A percentile compares a stretch with the other conserved stretches of the same genome.
Conservation (phyloP, 2,113 vertebrate species). For the Pelodiscus sinensis region DNA sequence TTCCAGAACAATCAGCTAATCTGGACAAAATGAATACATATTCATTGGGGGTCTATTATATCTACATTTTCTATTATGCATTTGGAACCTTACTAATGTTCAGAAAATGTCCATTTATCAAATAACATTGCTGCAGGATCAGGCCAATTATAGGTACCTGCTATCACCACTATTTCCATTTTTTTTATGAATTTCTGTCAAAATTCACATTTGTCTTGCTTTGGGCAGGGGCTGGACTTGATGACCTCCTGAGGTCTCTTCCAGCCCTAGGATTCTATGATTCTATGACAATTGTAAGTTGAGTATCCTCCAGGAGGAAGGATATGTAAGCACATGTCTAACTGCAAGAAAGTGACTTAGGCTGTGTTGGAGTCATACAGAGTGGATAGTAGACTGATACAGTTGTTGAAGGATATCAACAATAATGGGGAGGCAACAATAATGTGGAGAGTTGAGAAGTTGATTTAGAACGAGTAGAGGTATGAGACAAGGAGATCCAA, state of each 20-base stretch:
- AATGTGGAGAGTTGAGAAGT: no score
- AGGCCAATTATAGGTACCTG: background rate
- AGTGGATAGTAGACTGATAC: no score
- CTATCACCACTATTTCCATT: background rate
- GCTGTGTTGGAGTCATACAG: no score
- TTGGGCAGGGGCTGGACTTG: no score
- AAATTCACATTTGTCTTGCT: background rate
- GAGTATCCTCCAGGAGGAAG: background rate
- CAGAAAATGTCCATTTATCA: background rate
- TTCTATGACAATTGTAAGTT: background rate
- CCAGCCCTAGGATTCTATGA: no score
- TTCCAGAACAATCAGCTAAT: slow-evolving; percentile 53
- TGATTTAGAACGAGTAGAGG: no score
- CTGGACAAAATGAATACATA: slow-evolving; percentile 53
- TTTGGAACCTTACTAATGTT: slow-evolving; percentile 42
- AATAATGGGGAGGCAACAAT: no score
- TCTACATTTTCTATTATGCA: background rate
- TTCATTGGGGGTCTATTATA: slow-evolving; percentile 28
- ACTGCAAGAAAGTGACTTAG: background rate
- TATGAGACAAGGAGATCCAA: no score
- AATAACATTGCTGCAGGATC: background rate
- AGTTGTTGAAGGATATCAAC: no score
- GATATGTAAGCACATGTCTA: background rate
- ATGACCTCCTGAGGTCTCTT: no score
- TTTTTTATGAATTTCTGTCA: rapidly evolving